Evolutionary conservation across 92 coral and sea anemone genomes (phyloP).

Genomic region (Zoanthus sociatus): DNA sequence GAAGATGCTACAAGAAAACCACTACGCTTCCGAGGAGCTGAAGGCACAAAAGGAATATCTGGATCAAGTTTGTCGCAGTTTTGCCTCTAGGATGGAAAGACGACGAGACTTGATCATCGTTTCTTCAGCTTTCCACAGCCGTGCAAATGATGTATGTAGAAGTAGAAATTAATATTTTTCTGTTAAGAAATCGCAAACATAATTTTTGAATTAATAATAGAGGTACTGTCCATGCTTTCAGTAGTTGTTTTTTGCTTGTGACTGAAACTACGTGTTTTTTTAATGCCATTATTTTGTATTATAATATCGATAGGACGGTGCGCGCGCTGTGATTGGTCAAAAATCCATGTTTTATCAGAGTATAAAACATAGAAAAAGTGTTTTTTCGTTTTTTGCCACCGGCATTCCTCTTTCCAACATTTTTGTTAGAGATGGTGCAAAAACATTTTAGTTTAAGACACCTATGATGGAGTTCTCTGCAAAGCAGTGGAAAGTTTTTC

Average conservation of each 20-base stretch:
- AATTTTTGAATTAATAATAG: not conserved
- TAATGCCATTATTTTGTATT: not conserved
- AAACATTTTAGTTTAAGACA: too few species aligned
- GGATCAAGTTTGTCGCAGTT: conserved; percentile 90
- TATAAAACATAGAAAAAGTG: too few species aligned
- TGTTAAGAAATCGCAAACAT: not conserved
- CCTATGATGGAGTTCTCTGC: too few species aligned
- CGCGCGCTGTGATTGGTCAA: too few species aligned
- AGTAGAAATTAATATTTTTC: not conserved
- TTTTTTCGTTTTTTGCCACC: too few species aligned
- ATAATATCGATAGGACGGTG: too few species aligned
- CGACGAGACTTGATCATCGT: conserved; percentile 81
- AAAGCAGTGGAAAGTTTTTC: too few species aligned
- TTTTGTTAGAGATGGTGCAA: too few species aligned
- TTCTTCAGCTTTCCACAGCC: conserved; percentile 81
- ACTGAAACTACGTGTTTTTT: not conserved
- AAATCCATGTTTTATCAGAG: too few species aligned
- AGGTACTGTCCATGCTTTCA: not conserved
- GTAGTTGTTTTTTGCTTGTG: not conserved
- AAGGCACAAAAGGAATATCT: conserved; percentile 77
- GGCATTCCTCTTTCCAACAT: too few species aligned
- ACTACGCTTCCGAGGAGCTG: conserved; percentile 82
- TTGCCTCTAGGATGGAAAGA: conserved; percentile 95
- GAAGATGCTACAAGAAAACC: conserved; percentile 89
- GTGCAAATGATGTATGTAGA: conserved; percentile 77